Conservation (phyloP, 2,113 vertebrate species). For the Tetraodon nigroviridis region DNA sequence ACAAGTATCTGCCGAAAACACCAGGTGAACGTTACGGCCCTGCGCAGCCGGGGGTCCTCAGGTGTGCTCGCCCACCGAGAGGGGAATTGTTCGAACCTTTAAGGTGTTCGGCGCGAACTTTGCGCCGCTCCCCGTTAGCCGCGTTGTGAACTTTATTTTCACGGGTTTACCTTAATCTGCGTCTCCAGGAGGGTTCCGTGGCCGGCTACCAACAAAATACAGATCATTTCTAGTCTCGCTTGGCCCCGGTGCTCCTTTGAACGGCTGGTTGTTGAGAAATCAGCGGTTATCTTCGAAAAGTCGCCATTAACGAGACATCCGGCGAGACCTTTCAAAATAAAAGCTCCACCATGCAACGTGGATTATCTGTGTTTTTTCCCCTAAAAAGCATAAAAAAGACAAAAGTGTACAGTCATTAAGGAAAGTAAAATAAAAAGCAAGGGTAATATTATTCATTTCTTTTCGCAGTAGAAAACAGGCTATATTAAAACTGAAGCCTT, state of each 20-base stretch:
- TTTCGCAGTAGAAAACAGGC: too few relatives aligned
- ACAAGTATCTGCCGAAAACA: too few relatives aligned
- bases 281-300: not conserved
- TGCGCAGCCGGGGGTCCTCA: not conserved
- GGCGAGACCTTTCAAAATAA: conserved; percentile 40
- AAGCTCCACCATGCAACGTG: conserved; percentile 1
- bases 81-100: not conserved
- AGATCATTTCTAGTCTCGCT: conserved; percentile 65
- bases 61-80: not conserved
- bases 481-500: too few relatives aligned
- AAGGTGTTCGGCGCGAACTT: conserved; percentile 13
- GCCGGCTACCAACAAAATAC: conserved; percentile 77
- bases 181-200: conserved; percentile 76
- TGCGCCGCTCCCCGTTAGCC: conserved; percentile 3
- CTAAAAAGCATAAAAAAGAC: too few relatives aligned
- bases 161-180: conserved; percentile 73
- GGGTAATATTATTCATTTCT: too few relatives aligned
- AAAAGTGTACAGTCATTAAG: too few relatives aligned
- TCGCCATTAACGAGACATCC: conserved; percentile 5
- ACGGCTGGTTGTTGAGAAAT: rapidly evolving
- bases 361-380: too few relatives aligned
- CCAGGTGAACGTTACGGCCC: not conserved
- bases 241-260: rapidly evolving
- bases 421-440: too few relatives aligned
- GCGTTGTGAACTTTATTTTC: not conserved